A percentile compares a stretch with the other conserved stretches of the same genome.
These are phyloP conservation scores for Xestia ashworthii DNA, from an alignment of 2,888 invertebrate species.

Conservation along the genomic window DNA sequence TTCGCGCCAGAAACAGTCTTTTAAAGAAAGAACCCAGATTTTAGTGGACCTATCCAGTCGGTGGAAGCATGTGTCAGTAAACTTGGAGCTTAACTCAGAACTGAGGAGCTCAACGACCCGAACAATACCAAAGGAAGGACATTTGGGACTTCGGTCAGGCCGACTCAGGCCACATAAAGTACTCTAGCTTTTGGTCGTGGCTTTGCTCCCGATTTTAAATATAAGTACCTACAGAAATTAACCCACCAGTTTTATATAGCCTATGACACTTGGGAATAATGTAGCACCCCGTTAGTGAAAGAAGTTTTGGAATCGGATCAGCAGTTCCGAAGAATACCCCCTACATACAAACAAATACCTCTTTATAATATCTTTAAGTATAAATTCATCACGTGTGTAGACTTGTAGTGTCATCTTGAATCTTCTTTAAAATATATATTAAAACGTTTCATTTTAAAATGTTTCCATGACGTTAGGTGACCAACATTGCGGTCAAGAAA, in stretches of 20 bases:
- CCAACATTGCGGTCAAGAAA: slow-evolving; percentile 31
- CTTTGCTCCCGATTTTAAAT: too few species aligned
- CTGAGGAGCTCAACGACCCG: neutral
- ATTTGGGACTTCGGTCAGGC: neutral
- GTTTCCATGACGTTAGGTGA: neutral
- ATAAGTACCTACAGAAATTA: too few species aligned
- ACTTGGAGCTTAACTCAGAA: neutral
- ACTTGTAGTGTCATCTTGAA: neutral
- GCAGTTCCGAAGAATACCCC: too few species aligned
- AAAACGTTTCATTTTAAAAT: neutral
- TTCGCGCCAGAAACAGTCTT: neutral
- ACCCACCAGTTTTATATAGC: too few species aligned
- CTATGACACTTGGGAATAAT: too few species aligned
- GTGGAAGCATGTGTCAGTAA: neutral
- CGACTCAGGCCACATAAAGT: too few species aligned
- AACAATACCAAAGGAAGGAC: neutral
- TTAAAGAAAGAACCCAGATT: neutral
- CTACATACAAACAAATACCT: too few species aligned
- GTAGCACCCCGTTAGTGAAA: too few species aligned
- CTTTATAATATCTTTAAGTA: too few species aligned
- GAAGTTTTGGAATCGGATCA: too few species aligned
- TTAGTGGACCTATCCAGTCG: neutral
- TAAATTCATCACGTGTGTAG: neutral
- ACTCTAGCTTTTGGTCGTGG: too few species aligned
- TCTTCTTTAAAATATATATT: neutral